Conservation (phyloP, 2,113 vertebrate species). For the Thomomys bottae region DNA sequence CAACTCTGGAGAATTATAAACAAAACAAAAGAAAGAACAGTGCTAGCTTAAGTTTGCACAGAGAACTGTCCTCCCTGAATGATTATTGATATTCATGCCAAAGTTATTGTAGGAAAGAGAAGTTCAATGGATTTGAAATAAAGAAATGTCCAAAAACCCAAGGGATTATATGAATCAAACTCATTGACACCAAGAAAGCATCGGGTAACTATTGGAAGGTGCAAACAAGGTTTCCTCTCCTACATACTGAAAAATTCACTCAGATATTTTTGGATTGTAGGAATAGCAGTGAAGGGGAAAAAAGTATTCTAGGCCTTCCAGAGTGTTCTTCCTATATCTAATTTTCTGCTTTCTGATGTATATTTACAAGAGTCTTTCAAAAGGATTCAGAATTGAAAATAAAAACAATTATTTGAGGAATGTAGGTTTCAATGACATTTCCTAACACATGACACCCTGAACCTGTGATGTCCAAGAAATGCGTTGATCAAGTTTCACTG, state of each 20-base stretch:
- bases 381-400: background rate
- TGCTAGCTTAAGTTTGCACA: no score
- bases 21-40: no score
- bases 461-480: background rate
- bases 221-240: background rate
- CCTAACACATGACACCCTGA: background rate
- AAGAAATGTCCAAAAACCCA: no score
- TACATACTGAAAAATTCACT: background rate
- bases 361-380: background rate
- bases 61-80: no score
- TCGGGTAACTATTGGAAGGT: background rate
- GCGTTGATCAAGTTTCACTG: background rate
- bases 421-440: accelerated
- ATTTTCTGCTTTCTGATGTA: background rate
- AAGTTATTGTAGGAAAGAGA: no score
- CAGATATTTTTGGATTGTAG: background rate
- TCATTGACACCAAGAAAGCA: background rate
- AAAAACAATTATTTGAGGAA: background rate
- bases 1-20: no score
- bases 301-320: background rate
- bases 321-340: background rate
- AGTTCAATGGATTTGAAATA: no score
- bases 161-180: background rate
- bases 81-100: no score
- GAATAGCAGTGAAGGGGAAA: background rate